Evolutionary conservation across 1,140 invertebrate species (phyloP).

Genomic region (Heliconius nattereri): DNA sequence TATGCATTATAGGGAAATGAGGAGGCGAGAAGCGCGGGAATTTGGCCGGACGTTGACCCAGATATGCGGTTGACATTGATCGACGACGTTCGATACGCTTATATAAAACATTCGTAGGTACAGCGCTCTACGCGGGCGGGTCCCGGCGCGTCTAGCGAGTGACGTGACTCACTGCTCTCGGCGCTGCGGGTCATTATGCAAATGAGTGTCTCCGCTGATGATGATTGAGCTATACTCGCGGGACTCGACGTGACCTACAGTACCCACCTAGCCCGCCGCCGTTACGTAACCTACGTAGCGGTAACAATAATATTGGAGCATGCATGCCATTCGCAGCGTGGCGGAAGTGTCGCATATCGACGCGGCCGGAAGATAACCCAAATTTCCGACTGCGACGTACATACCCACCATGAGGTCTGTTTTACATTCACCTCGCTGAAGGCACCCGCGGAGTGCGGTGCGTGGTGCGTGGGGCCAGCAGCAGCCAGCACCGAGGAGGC

Average conservation of each 20-base stretch:
- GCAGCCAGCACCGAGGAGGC: constrained; percentile 47
- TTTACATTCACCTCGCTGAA: constrained; percentile 50
- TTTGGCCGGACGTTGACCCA: constrained; percentile 77
- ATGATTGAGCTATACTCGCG: constrained; percentile 23
- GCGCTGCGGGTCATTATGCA: constrained; percentile 30
- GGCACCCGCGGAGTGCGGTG: constrained; percentile 36
- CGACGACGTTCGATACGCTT: constrained; percentile 74
- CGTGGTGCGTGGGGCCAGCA: not conserved
- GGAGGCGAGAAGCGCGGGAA: constrained; percentile 68
- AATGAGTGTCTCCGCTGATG: constrained; percentile 29
- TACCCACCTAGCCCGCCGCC: constrained; percentile 50
- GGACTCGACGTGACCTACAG: constrained; percentile 47
- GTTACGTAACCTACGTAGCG: constrained; percentile 62
- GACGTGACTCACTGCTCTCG: constrained; percentile 53
- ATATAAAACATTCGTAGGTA: constrained; percentile 65
- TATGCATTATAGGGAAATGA: constrained; percentile 69
- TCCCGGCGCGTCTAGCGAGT: constrained; percentile 49
- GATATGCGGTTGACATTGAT: constrained; percentile 81
- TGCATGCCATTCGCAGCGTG: constrained; percentile 67
- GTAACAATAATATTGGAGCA: constrained; percentile 59
- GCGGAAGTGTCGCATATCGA: constrained; percentile 76
- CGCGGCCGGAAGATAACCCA: constrained; percentile 77
- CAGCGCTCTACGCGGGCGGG: constrained; percentile 47
- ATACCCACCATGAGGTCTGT: constrained; percentile 63
- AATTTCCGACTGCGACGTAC: constrained; percentile 75